Evolutionary conservation across 1,140 invertebrate species (phyloP).

Genomic region (Lepidotrigona ventralis): DNA sequence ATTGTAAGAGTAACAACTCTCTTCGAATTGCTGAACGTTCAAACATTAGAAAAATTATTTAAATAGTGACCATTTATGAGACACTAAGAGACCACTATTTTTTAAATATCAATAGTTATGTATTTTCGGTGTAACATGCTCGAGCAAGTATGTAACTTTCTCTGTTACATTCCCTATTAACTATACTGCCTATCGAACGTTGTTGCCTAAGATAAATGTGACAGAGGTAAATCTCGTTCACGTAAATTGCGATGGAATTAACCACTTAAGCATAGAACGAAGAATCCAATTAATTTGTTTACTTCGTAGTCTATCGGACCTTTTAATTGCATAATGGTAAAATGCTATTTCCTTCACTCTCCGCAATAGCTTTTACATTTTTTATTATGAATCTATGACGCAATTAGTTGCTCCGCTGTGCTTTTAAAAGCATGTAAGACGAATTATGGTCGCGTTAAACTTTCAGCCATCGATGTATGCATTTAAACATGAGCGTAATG

Average conservation of each 20-base stretch:
- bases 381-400: background rate
- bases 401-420: background rate
- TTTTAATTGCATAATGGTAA: background rate
- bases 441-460: background rate
- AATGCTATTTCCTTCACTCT: background rate
- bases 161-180: slow-evolving; percentile 12
- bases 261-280: background rate
- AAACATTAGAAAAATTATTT: no score
- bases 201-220: slow-evolving; percentile 19
- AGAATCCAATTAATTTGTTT: slow-evolving; percentile 8
- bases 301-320: background rate
- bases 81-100: no score
- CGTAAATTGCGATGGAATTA: slow-evolving; percentile 24
- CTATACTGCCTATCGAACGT: background rate
- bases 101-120: background rate
- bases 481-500: background rate
- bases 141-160: slow-evolving; percentile 2
- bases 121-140: background rate
- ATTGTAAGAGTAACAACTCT: no score
- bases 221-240: slow-evolving; percentile 7
- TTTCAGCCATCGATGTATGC: background rate
- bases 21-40: no score
- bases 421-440: background rate
- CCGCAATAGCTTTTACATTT: background rate
- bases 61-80: no score